Conservation (phyloP, 2,888 invertebrate genomes). For the Girardia tigrina region DNA sequence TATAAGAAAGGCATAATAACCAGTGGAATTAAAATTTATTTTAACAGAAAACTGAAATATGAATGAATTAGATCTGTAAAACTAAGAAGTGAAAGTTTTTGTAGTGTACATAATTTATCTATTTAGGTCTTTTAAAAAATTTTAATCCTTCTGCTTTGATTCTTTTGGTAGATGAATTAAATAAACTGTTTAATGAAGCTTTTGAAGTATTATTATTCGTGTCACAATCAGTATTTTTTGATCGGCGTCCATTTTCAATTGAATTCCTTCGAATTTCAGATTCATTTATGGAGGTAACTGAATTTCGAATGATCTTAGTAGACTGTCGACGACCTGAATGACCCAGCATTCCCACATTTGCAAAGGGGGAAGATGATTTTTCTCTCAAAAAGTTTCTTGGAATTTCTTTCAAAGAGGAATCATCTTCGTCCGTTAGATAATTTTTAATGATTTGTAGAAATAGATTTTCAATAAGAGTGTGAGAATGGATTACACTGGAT, state of each 20-base stretch:
- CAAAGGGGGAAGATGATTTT: background rate
- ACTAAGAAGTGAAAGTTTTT: background rate
- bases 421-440: conserved; percentile 4
- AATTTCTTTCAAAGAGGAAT: background rate
- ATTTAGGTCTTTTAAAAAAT: background rate
- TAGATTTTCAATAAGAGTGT: background rate
- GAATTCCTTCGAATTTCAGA: background rate
- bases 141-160: conserved; percentile 2
- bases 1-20: too few relatives aligned
- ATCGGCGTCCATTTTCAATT: background rate
- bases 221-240: background rate
- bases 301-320: background rate
- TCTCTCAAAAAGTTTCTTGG: background rate
- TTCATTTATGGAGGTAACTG: background rate
- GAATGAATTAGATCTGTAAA: background rate
- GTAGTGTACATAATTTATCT: background rate
- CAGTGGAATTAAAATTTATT: too few relatives aligned
- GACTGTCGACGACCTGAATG: background rate
- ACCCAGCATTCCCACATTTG: conserved; percentile 10
- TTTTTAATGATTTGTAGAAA: conserved; percentile 13
- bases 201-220: background rate
- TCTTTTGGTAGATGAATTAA: conserved; percentile 6
- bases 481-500: background rate
- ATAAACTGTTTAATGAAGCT: background rate
- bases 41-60: too few relatives aligned